These are phyloP conservation scores for Molossus molossus DNA, from an alignment of 2,797 vertebrate species.

Conservation along the genomic window DNA sequence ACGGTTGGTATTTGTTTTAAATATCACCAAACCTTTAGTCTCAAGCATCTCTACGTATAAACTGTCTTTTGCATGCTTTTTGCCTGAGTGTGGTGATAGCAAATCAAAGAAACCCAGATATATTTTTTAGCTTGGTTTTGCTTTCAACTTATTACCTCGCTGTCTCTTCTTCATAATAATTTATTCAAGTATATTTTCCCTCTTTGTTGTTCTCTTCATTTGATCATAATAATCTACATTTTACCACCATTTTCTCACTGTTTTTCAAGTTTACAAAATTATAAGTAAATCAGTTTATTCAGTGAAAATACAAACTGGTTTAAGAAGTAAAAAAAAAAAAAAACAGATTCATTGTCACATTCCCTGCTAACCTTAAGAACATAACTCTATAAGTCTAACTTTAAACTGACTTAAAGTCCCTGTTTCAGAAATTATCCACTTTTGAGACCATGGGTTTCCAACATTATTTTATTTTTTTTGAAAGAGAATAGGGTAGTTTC, in stretches of 20 bases:
- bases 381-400: not conserved
- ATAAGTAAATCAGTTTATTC: slow-evolving; percentile 2
- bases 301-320: slow-evolving; percentile 60
- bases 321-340: slow-evolving; percentile 11
- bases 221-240: slow-evolving; percentile 40
- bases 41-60: not conserved
- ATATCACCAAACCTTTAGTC: slow-evolving; percentile 67
- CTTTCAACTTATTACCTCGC: slow-evolving; percentile 32
- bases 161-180: not conserved
- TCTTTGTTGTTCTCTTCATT: slow-evolving; percentile 64
- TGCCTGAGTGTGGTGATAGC: not conserved
- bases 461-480: slow-evolving; percentile 33
- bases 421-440: slow-evolving; percentile 17
- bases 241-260: not conserved
- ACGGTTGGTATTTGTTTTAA: slow-evolving; percentile 85
- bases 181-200: slow-evolving; percentile 49
- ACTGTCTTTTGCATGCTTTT: slow-evolving; percentile 43
- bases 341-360: not conserved
- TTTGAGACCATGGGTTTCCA: not conserved
- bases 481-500: slow-evolving; percentile 78
- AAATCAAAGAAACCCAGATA: slow-evolving; percentile 7
- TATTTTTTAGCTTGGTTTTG: slow-evolving; percentile 25
- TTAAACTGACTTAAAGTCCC: not conserved
- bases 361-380: slow-evolving; percentile 32
- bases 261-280: slow-evolving; percentile 58